phyloP scores from a whole-genome alignment of 1,140 invertebrate genomes.

The Leptinotarsa defecta region DNA sequence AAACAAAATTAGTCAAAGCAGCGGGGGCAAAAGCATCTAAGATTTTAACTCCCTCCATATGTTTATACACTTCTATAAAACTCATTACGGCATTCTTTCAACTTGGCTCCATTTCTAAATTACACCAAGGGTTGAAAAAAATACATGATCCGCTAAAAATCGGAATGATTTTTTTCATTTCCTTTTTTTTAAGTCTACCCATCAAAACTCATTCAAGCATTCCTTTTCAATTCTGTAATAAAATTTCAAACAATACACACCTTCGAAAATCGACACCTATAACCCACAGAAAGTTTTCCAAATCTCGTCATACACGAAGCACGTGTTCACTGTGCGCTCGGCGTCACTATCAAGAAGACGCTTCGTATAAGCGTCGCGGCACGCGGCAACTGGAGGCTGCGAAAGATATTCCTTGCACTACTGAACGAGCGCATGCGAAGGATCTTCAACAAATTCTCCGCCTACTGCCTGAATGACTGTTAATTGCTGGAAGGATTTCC shows the following conservation, averaged over 20 bases:
- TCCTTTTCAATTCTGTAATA: too few species aligned
- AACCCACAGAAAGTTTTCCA: background rate
- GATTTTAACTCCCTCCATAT: too few species aligned
- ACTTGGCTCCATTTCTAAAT: too few species aligned
- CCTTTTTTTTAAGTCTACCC: too few species aligned
- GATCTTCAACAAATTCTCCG: constrained; percentile 23
- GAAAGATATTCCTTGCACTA: background rate
- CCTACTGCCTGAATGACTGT: constrained; percentile 15
- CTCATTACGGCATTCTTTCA: too few species aligned
- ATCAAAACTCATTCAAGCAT: too few species aligned
- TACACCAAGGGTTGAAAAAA: too few species aligned
- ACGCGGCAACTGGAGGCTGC: constrained; percentile 29
- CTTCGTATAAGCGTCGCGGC: background rate
- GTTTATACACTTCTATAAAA: too few species aligned
- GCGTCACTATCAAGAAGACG: background rate
- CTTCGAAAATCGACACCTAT: background rate
- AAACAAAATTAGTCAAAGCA: too few species aligned
- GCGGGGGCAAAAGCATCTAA: too few species aligned
- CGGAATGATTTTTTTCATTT: too few species aligned
- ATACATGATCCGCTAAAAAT: too few species aligned
- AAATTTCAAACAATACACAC: background rate
- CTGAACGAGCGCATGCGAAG: constrained; percentile 15
- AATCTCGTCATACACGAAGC: constrained; percentile 1
- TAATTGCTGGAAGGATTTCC: constrained; percentile 19
- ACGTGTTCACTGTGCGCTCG: constrained; percentile 1